Evolutionary conservation across 2,888 invertebrate species (phyloP).

Genomic region (Cataglyphis rosenhaueri): DNA sequence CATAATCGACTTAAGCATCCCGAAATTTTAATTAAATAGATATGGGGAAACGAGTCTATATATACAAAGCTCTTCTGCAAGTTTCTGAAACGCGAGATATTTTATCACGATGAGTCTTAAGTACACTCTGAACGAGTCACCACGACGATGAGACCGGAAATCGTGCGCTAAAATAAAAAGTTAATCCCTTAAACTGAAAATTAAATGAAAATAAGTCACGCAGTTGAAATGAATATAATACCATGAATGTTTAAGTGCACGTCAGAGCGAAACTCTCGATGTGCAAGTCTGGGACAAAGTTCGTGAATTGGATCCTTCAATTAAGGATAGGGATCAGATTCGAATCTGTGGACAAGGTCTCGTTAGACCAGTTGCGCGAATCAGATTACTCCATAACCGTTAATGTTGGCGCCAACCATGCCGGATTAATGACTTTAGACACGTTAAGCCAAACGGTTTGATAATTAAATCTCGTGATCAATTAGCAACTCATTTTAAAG

Average conservation of each 20-base stretch:
- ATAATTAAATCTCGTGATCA: slow-evolving; percentile 32
- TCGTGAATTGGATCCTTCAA: slow-evolving; percentile 44
- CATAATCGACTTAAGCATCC: slow-evolving; percentile 39
- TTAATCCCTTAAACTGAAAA: slow-evolving; percentile 34
- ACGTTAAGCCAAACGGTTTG: background rate
- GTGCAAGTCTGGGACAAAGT: slow-evolving; percentile 22
- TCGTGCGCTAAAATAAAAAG: slow-evolving; percentile 4
- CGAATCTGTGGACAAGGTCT: slow-evolving; percentile 37
- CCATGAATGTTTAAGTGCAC: slow-evolving; percentile 8
- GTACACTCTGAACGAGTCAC: background rate
- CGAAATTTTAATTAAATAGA: slow-evolving; percentile 24
- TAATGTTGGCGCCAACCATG: slow-evolving; percentile 17
- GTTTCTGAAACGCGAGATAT: slow-evolving; percentile 25
- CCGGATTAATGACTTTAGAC: slow-evolving; percentile 16
- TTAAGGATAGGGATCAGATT: slow-evolving; percentile 40
- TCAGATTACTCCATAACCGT: slow-evolving; percentile 9
- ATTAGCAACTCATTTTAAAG: background rate
- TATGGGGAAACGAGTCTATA: background rate
- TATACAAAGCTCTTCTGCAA: slow-evolving; percentile 12
- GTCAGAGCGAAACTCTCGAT: background rate
- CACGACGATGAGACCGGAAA: background rate
- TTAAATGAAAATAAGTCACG: slow-evolving; percentile 41
- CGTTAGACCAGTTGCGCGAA: slow-evolving; percentile 27
- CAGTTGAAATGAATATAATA: slow-evolving; percentile 8
- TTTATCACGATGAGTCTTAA: background rate